Evolutionary conservation across 2,797 vertebrate species (phyloP), one percentile per base, ranked within the genome.

Genomic region (Chromobotia macracanthus): DNA sequence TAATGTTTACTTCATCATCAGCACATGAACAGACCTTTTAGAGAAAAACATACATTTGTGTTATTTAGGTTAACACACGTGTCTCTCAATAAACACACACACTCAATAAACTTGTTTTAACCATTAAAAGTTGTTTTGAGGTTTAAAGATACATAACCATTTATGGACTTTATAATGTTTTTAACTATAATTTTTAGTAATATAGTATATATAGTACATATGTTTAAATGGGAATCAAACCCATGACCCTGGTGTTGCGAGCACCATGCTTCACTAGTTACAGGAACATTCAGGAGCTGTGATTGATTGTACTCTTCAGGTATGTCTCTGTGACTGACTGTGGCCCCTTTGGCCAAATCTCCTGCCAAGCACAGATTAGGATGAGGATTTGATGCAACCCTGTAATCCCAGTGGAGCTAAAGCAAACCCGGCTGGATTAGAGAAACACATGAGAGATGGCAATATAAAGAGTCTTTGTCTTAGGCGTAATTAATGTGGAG

Each of bases 371-470:
- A 11, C 51, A 75, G 84, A 83, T 85, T 85, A 85, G 38, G 64
- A 75, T 31, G 53, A 58, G 84, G 87, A 85, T 89, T 88, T 85
- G 82, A 88, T 86, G 83, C 79, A 71, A 70, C 76, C 81, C 83
- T 70, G 86, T 91, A 90, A 90, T 91, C 89, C 84, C 88, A 13
- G 31, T 81, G 73, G 69, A 80, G 76, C 80, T 23, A 12, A 63
- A 68, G 58, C 51, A 74, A 80, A 76, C 50, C 81, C 65, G 0
- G n/a, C 8, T 68, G 72, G 84, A 84, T 85, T 83, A 84, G 63
- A 44, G 67, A 66, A 74, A 46, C 85, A 84, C 83, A 72, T 86
- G 82, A 86, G 60, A 55, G 70, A 78, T 86, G 72, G 75, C 70
- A 55, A 51, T 35, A 75, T 35, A 76, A 71, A 70, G 63, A 70